phyloP scores from a whole-genome alignment of 2,113 vertebrate genomes.

The Haemorhous mexicanus region DNA sequence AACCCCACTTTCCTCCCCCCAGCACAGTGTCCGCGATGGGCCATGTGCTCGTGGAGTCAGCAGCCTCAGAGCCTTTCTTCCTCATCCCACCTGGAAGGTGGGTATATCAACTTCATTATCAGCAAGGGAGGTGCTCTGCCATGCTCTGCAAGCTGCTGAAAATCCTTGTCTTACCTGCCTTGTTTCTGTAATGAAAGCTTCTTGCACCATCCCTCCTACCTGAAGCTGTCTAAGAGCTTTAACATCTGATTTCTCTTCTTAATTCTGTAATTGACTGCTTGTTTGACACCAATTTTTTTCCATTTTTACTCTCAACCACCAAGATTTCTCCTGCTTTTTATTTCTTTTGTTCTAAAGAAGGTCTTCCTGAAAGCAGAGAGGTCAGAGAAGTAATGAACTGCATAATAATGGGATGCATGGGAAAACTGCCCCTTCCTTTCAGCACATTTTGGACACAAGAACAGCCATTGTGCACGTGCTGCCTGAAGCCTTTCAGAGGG shows the following conservation, averaged over 20 bases:
- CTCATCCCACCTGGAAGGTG: conserved; percentile 60
- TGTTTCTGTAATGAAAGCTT: neutral
- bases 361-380: neutral
- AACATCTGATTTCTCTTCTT: neutral
- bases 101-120: neutral
- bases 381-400: neutral
- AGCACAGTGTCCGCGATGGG: conserved; percentile 79
- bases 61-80: conserved; percentile 37
- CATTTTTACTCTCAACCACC: neutral
- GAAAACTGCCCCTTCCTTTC: conserved; percentile 12
- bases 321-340: neutral
- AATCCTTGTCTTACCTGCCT: neutral
- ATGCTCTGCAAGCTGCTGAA: neutral
- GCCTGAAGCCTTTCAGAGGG: neutral
- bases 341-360: neutral
- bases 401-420: neutral
- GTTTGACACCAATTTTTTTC: neutral
- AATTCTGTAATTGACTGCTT: neutral
- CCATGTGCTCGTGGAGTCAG: conserved; percentile 77
- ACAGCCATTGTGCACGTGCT: neutral
- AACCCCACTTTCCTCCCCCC: neutral
- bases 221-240: neutral
- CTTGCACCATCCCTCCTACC: neutral
- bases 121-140: neutral
- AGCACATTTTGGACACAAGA: neutral